These are phyloP conservation scores for Calliscelio sp. DNA, from an alignment of 2,888 invertebrate species.

Conservation along the genomic window DNA sequence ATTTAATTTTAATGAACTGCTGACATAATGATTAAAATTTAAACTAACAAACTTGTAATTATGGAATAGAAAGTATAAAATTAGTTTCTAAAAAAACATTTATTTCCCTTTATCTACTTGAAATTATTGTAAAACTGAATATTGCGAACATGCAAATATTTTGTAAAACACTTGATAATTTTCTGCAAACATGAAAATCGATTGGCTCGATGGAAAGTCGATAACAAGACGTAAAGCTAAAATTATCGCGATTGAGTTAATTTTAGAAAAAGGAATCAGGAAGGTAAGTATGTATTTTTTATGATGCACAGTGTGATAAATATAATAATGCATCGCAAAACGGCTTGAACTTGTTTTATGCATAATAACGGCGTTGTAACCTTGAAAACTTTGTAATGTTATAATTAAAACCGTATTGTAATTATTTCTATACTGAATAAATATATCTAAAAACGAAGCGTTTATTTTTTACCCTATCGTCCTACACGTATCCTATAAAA, in stretches of 20 bases:
- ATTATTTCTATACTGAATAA: not conserved
- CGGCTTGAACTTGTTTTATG: conserved; percentile 12
- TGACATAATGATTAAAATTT: too few species aligned
- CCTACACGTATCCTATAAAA: not conserved
- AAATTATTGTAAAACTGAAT: too few species aligned
- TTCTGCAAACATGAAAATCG: not conserved
- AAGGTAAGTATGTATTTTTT: conserved; percentile 8
- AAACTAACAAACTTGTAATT: too few species aligned
- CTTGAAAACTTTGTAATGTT: conserved; percentile 4
- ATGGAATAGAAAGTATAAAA: too few species aligned
- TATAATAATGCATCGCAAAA: conserved; percentile 12
- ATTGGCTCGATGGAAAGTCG: not conserved
- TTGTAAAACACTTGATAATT: too few species aligned
- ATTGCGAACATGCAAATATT: too few species aligned
- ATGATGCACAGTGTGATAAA: not conserved
- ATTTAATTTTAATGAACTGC: too few species aligned
- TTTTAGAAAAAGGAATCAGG: not conserved
- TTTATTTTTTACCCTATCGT: not conserved
- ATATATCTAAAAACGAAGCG: not conserved
- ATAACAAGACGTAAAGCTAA: conserved; percentile 10
- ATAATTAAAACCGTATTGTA: conserved; percentile 10
- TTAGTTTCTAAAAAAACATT: too few species aligned
- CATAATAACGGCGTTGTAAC: not conserved
- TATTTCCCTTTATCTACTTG: too few species aligned
- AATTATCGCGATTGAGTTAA: conserved; percentile 7